Evolutionary conservation across 2,888 invertebrate genomes (phyloP).

Genomic region (Hypercompe scribonia): DNA sequence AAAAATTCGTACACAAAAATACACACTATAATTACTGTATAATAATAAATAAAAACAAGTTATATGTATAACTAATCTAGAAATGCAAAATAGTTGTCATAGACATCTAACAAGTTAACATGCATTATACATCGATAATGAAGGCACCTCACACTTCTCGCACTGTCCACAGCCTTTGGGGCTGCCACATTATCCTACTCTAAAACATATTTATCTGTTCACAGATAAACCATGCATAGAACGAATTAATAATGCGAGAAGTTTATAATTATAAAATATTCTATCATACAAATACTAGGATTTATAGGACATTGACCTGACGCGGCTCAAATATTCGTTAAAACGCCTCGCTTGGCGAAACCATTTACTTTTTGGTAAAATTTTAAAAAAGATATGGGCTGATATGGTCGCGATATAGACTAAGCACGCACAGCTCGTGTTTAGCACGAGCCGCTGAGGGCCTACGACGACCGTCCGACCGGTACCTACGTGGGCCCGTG

Average conservation of each 20-base stretch:
- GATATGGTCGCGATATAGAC: constrained; percentile 51
- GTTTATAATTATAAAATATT: constrained; percentile 57
- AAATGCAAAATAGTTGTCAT: constrained; percentile 82
- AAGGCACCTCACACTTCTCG: constrained; percentile 77
- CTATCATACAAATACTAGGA: constrained; percentile 77
- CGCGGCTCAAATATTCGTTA: constrained; percentile 61
- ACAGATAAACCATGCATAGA: constrained; percentile 82
- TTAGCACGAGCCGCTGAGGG: constrained; percentile 42
- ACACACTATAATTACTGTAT: constrained; percentile 80
- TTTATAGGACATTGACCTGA: constrained; percentile 64
- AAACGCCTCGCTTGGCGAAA: constrained; percentile 62
- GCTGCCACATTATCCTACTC: constrained; percentile 48
- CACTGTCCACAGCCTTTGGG: constrained; percentile 42
- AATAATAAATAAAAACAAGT: constrained; percentile 83
- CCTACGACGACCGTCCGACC: constrained; percentile 33
- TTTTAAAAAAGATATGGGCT: constrained; percentile 58
- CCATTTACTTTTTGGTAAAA: constrained; percentile 62
- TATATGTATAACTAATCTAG: constrained; percentile 82
- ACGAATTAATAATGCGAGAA: constrained; percentile 57
- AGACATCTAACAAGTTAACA: constrained; percentile 75
- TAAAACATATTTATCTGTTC: constrained; percentile 82
- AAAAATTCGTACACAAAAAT: constrained; percentile 79
- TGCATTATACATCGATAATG: constrained; percentile 74
- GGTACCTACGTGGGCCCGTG: constrained; percentile 31
- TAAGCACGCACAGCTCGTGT: constrained; percentile 45